Evolutionary conservation across 2,888 invertebrate genomes (phyloP), one percentile per base, ranked within the genome.

Genomic region (Dasypogon diadema): DNA sequence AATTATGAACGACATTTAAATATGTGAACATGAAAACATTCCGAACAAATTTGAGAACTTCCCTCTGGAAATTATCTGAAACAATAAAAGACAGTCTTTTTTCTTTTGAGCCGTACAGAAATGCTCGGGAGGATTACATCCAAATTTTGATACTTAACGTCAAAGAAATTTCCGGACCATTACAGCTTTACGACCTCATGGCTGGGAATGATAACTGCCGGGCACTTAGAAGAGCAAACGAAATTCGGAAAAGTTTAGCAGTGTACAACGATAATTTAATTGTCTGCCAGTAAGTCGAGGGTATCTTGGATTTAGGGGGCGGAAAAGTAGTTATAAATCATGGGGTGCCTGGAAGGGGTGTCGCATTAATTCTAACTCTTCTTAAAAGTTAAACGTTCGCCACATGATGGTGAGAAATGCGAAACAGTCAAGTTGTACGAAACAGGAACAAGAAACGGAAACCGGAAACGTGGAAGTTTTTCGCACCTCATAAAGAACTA

Each of bases 161-260:
- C 70, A 70, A 51, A 70, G 54, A 54, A 54, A 70, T 54, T 70
- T 70, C 70, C 54, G 70, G 21, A n/a, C 70, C 70, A 70, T 70
- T 70, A 54, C 70, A 34, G 34, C 22, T 70, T 70, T 70, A 70
- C 70, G 70, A 70, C 70, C 54, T 70, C 34, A 54, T 70, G 70
- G 70, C 70, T 34, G n/a, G 54, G 34, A 54, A 70, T 54, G 70
- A 70, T 70, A 70, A 70, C 70, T 70, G 70, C 70, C 51, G 18
- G 54, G 18, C 70, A 70, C 18, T 54, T 70, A 30, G 5, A 14
- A 34, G 24, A 48, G 65, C 26, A 34, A 30, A 18, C 37, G 56
- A 46, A 65, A 14, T 65, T 46, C 46, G 24, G 24, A 48, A 48
- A 2, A 65, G 65, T 46, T 65, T 2, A 46, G 2, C 1, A 24